Conservation (phyloP, 2,888 invertebrate species). For the Hypolimnas misippus region DNA sequence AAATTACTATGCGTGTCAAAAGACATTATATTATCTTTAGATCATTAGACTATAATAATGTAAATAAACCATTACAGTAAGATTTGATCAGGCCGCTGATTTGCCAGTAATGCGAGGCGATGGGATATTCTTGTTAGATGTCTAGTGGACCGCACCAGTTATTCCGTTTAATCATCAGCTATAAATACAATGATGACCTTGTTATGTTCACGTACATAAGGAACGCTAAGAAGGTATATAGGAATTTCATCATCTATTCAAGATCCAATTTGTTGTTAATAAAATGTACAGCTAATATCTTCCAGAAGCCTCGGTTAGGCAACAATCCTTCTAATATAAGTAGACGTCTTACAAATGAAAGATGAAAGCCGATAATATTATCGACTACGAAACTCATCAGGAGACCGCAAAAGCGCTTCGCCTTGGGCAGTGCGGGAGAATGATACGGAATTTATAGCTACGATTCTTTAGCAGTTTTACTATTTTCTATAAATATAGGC, state of each 20-base stretch:
- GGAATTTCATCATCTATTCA: not conserved
- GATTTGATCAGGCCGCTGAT: not conserved
- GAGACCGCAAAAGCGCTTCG: slow-evolving; percentile 1
- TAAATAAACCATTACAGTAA: not conserved
- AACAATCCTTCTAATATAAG: slow-evolving; percentile 12
- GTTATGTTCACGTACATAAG: not conserved
- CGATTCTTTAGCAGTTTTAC: slow-evolving; percentile 1
- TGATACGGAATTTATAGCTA: slow-evolving; percentile 10
- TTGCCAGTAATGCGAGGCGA: not conserved
- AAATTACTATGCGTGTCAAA: not conserved
- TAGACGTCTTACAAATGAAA: slow-evolving; percentile 7
- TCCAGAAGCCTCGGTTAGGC: slow-evolving; percentile 12
- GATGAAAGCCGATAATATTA: slow-evolving; percentile 22
- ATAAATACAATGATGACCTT: not conserved
- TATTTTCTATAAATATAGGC: not conserved
- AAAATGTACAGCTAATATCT: slow-evolving; percentile 2
- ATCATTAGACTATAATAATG: too few species aligned
- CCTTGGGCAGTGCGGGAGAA: slow-evolving; percentile 2
- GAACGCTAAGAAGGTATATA: too few species aligned
- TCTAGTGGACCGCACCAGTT: not conserved
- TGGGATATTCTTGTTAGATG: not conserved
- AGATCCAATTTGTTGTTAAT: not conserved
- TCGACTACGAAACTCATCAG: slow-evolving; percentile 10
- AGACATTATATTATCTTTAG: too few species aligned
- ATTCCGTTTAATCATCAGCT: not conserved